Conservation (phyloP, 2,113 vertebrate species). For the Micronisus gabar region DNA sequence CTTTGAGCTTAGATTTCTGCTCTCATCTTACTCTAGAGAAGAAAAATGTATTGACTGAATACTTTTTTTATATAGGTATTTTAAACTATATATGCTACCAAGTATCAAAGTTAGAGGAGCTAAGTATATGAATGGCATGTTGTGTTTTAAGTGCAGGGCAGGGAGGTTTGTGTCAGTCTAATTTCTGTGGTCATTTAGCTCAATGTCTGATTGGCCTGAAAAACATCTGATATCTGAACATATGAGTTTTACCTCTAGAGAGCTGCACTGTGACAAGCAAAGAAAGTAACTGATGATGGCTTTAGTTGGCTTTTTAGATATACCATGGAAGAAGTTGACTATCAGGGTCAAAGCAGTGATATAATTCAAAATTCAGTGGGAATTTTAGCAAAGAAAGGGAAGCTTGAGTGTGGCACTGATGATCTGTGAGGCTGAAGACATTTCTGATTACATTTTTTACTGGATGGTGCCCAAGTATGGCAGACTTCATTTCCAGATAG, state of each 20-base stretch:
- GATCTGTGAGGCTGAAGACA: not conserved
- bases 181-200: not conserved
- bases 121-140: not conserved
- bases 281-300: not conserved
- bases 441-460: not conserved
- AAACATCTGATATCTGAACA: not conserved
- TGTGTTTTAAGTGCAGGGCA: not conserved
- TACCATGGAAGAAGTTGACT: not conserved
- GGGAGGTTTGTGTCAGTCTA: not conserved
- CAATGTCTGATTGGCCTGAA: not conserved
- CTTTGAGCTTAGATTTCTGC: not conserved
- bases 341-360: not conserved
- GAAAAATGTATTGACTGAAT: not conserved
- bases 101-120: not conserved
- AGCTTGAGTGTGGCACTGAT: not conserved
- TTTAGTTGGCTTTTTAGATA: not conserved
- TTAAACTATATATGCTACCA: not conserved
- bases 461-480: not conserved
- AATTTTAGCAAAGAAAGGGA: not conserved
- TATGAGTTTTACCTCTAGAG: not conserved
- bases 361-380: not conserved
- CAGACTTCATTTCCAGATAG: not conserved
- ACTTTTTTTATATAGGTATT: not conserved
- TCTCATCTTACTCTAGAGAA: not conserved
- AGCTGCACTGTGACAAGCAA: not conserved